A percentile compares a stretch with the other conserved stretches of the same genome.
Evolutionary conservation across 2,113 vertebrate genomes (phyloP).

Genomic region (Bathybates hornii): DNA sequence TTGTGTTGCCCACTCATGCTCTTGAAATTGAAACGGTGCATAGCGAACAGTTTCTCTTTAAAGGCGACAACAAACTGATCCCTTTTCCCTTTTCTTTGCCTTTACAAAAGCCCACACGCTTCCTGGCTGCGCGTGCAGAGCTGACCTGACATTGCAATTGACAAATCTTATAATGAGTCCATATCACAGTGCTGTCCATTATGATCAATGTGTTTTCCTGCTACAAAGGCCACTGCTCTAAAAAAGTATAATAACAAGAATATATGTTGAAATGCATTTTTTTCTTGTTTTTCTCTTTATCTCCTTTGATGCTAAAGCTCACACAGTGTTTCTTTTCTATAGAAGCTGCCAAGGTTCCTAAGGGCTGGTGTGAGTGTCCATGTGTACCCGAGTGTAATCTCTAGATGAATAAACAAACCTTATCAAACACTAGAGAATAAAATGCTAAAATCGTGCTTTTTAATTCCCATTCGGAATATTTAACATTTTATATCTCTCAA

Average conservation of each 20-base stretch:
- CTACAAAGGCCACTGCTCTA: neutral
- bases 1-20: slow-evolving; percentile 16
- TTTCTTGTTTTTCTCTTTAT: neutral
- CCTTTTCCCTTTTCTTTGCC: neutral
- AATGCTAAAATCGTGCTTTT: neutral
- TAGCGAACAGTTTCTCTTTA: neutral
- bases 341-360: neutral
- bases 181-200: neutral
- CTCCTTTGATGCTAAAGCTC: neutral
- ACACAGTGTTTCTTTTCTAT: neutral
- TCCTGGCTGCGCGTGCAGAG: neutral
- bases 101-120: slow-evolving; percentile 3
- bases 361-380: neutral
- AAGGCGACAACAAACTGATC: neutral
- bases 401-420: neutral
- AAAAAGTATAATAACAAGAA: neutral
- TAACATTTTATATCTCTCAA: neutral
- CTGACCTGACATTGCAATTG: neutral
- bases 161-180: slow-evolving; percentile 13
- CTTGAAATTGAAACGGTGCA: slow-evolving; percentile 7
- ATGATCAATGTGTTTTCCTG: neutral
- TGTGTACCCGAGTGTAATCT: neutral
- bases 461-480: neutral
- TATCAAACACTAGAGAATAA: neutral
- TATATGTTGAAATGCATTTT: neutral